A percentile compares a stretch with the other conserved stretches of the same genome.
These are phyloP conservation scores for Apeltes quadracus DNA, from an alignment of 2,113 vertebrate genomes.

Conservation along the genomic window DNA sequence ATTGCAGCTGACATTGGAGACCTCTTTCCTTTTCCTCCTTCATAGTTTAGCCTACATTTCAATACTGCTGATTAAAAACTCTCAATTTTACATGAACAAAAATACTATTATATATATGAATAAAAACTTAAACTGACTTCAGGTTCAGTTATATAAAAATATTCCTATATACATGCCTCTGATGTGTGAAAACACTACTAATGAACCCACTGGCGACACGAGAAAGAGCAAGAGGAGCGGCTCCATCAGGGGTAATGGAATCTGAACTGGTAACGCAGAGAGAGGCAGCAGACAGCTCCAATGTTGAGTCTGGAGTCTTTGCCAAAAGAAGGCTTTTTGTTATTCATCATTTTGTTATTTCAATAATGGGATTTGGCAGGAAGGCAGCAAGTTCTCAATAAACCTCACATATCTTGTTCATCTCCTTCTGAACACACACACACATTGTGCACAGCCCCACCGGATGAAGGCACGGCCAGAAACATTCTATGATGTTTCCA, in stretches of 20 bases:
- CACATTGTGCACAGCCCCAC: not conserved
- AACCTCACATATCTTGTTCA: slow-evolving; percentile 1
- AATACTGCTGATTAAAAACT: not conserved
- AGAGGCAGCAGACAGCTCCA: not conserved
- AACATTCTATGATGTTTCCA: not conserved
- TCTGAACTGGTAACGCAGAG: slow-evolving; percentile 4
- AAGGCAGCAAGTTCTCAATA: slow-evolving; percentile 7
- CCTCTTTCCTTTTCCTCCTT: not conserved
- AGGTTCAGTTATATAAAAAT: not conserved
- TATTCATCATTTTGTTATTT: not conserved
- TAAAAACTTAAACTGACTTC: not conserved
- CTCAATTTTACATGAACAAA: not conserved
- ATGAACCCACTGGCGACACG: slow-evolving; percentile 15
- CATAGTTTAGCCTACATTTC: not conserved
- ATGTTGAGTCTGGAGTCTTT: slow-evolving; percentile 21
- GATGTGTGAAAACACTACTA: not conserved
- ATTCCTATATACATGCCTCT: slow-evolving; percentile 5
- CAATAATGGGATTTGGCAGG: slow-evolving; percentile 11
- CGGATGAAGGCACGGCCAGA: not conserved
- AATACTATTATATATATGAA: not conserved
- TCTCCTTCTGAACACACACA: not conserved
- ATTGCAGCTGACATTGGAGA: slow-evolving; percentile 4
- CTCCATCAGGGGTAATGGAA: slow-evolving; percentile 10
- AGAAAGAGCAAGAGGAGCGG: slow-evolving; percentile 3
- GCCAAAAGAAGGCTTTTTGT: not conserved